Evolutionary conservation across 2,888 invertebrate species (phyloP).

Genomic region (Cheilosia vulpina): DNA sequence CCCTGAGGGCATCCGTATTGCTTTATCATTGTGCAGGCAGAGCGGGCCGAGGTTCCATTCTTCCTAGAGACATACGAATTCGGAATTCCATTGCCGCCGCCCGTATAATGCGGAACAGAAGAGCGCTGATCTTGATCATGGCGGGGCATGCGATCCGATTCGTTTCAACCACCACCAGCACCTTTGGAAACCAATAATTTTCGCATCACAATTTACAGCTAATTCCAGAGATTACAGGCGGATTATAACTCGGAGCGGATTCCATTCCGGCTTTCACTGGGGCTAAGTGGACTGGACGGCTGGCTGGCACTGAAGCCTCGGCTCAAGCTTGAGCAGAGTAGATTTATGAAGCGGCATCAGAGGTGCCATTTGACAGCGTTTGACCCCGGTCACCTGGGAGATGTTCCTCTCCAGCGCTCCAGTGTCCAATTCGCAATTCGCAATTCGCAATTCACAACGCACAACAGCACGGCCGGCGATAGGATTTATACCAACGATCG

Average conservation of each 20-base stretch:
- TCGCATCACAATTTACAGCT: constrained; percentile 81
- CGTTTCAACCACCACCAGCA: constrained; percentile 42
- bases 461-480: constrained; percentile 55
- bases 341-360: constrained; percentile 75
- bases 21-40: constrained; percentile 54
- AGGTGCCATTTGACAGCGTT: constrained; percentile 76
- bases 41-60: not conserved
- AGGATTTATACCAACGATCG: constrained; percentile 68
- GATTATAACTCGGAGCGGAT: constrained; percentile 69
- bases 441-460: constrained; percentile 68
- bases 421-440: constrained; percentile 19
- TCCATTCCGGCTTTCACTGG: constrained; percentile 66
- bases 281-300: constrained; percentile 37
- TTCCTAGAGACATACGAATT: constrained; percentile 25
- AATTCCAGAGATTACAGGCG: constrained; percentile 80
- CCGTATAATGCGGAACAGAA: constrained; percentile 57
- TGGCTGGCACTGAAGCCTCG: not conserved
- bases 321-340: constrained; percentile 44
- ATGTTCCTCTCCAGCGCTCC: constrained; percentile 36
- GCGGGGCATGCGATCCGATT: constrained; percentile 67
- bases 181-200: constrained; percentile 78
- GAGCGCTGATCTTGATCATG: constrained; percentile 48
- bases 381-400: constrained; percentile 68
- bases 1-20: constrained; percentile 71
- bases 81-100: constrained; percentile 51